These are phyloP conservation scores for Philopedon plagiatum DNA, from an alignment of 2,888 invertebrate species.

Conservation along the genomic window DNA sequence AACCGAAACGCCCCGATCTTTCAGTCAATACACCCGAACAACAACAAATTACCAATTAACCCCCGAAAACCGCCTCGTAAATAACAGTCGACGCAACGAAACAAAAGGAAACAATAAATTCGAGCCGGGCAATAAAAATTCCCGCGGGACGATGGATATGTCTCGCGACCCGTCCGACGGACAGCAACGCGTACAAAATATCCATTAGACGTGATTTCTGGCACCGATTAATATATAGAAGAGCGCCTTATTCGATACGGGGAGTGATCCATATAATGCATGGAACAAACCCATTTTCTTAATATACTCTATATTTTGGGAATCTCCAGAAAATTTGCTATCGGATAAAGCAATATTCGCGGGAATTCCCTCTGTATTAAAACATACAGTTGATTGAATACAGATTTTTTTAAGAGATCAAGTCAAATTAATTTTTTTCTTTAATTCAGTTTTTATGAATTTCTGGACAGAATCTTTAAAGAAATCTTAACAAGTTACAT, in stretches of 20 bases:
- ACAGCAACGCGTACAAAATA: conserved; percentile 40
- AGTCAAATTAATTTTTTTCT: too few relatives aligned
- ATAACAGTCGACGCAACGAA: conserved; percentile 44
- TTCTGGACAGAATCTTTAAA: too few relatives aligned
- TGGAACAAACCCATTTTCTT: too few relatives aligned
- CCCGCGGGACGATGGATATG: conserved; percentile 48
- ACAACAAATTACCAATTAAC: conserved; percentile 49
- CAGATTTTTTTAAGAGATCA: too few relatives aligned
- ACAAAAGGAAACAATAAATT: conserved; percentile 50
- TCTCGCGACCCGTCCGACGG: conserved; percentile 33
- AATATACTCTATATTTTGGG: too few relatives aligned
- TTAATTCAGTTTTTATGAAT: too few relatives aligned
- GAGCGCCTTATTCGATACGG: background rate
- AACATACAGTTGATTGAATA: too few relatives aligned
- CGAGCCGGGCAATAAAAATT: conserved; percentile 50
- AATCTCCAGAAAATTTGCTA: too few relatives aligned
- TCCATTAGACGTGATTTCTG: conserved; percentile 50
- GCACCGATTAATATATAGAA: conserved; percentile 9
- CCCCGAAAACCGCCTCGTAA: conserved; percentile 33
- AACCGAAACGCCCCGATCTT: conserved; percentile 9
- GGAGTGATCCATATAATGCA: background rate
- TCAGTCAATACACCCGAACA: conserved; percentile 30
- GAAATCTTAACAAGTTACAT: too few relatives aligned
- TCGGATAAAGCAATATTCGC: too few relatives aligned
- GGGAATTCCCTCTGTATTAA: too few relatives aligned